Evolutionary conservation across 2,888 invertebrate genomes (phyloP), one percentile per base, ranked within the genome.

Genomic region (Anthoptus insignis): DNA sequence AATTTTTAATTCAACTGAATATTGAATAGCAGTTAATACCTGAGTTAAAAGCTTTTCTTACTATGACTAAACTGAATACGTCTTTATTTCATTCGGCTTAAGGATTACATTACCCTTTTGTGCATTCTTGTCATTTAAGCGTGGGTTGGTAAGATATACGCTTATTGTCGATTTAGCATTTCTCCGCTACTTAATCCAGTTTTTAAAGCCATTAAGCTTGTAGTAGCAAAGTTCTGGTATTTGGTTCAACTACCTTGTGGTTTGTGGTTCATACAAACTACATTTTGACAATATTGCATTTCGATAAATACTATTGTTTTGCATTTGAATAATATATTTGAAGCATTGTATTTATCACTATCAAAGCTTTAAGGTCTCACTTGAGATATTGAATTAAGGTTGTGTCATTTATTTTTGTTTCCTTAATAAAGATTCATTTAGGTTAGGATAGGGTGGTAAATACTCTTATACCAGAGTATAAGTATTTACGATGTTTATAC

Each of bases 111-210:
- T 76, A 67, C 71, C 56, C 16, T 37, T 65, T 34, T 29, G 8
- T 29, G 65, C 37, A 63, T 63, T 61, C 64, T 66, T 64, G 65
- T 59, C 53, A 68, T 60, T 70, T 67, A 66, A 53, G 88, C 88
- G 91, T 91, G 91, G 91, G 91, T 80, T 83, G 91, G 87, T 85
- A 89, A 88, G 90, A 88, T 80, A 80, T 87, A 89, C 85, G 87
- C 87, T 91, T 91, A 91, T 91, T 88, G 86, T 82, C 81, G 82
- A 86, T 89, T 89, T 88, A 89, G 87, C 87, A 87, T 91, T 91
- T 89, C 89, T 87, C 86, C 75, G 91, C 90, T 91, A 91, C 91
- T 86, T 90, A 88, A 88, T 90, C 88, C 86, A 91, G 87, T 91
- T 91, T 87, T 88, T 83, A 82, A 88, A 83, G 85, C 86, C 81